Percentiles rank a stretch among this genome's conserved stretches.
phyloP scores from a whole-genome alignment of 1,140 invertebrate genomes.

The Macrobrachium rosenbergii region DNA sequence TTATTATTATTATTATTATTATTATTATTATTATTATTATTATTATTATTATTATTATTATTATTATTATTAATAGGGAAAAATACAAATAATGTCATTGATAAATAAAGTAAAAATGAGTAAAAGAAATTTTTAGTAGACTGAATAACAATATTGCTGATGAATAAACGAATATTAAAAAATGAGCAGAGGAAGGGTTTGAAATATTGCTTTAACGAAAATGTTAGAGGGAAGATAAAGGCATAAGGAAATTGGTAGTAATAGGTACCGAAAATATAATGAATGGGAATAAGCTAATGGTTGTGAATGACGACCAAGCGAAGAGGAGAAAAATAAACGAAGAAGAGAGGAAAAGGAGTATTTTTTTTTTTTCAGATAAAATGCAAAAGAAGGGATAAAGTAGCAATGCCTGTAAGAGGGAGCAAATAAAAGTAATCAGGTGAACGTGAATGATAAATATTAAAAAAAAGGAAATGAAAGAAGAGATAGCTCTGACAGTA shows the following conservation, averaged over 20 bases:
- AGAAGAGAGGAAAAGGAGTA: background rate
- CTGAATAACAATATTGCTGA: background rate
- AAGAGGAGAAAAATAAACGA: background rate
- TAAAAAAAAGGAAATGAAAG: too few relatives aligned
- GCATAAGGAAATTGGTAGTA: background rate
- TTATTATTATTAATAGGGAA: too few relatives aligned
- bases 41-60: too few relatives aligned
- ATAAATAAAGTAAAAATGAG: background rate
- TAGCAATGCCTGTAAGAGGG: background rate
- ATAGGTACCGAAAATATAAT: background rate
- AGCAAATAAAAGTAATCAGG: too few relatives aligned
- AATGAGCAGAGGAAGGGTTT: background rate
- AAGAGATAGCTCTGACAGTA: too few relatives aligned
- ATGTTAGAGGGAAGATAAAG: background rate
- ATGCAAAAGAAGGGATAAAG: background rate
- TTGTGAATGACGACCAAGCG: background rate
- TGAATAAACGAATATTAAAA: background rate
- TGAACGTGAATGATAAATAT: too few relatives aligned
- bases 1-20: too few relatives aligned
- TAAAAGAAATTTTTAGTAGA: background rate
- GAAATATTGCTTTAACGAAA: background rate
- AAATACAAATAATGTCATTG: background rate
- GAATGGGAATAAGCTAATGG: background rate
- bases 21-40: too few relatives aligned
- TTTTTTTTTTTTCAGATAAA: background rate